A percentile compares a stretch with the other conserved stretches of the same genome.
Conservation (phyloP, 2,888 invertebrate species). For the Catocala fraxini region DNA sequence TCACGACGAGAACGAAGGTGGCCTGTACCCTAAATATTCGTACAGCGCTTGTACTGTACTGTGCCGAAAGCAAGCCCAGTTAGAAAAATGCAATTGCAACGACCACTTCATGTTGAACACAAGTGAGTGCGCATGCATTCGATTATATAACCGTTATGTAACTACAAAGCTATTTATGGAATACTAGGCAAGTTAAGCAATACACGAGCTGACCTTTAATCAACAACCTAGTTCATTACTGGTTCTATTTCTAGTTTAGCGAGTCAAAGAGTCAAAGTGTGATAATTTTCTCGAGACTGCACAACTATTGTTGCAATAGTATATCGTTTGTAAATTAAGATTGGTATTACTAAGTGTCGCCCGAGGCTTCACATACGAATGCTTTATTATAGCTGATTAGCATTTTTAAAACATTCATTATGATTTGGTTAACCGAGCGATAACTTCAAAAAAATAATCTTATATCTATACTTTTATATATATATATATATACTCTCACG, state of each 20-base stretch:
- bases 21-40: constrained; percentile 90
- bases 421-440: too few relatives aligned
- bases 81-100: constrained; percentile 89
- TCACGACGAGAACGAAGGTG: constrained; percentile 88
- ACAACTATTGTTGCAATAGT: too few relatives aligned
- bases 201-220: constrained; percentile 1
- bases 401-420: too few relatives aligned
- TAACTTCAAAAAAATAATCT: too few relatives aligned
- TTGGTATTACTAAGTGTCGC: too few relatives aligned
- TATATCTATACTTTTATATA: too few relatives aligned
- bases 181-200: background rate
- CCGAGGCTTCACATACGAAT: too few relatives aligned
- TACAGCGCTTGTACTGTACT: constrained; percentile 92
- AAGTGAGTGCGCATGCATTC: constrained; percentile 66
- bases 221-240: background rate
- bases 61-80: constrained; percentile 90
- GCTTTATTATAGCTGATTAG: too few relatives aligned
- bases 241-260: background rate
- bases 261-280: too few relatives aligned
- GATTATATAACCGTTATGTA: background rate
- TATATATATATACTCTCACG: too few relatives aligned
- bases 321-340: too few relatives aligned
- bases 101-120: constrained; percentile 91
- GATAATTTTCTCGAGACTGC: too few relatives aligned
- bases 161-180: background rate